These are phyloP conservation scores for Rhinoraja longicauda DNA, from an alignment of 2,797 vertebrate genomes.

Conservation along the genomic window DNA sequence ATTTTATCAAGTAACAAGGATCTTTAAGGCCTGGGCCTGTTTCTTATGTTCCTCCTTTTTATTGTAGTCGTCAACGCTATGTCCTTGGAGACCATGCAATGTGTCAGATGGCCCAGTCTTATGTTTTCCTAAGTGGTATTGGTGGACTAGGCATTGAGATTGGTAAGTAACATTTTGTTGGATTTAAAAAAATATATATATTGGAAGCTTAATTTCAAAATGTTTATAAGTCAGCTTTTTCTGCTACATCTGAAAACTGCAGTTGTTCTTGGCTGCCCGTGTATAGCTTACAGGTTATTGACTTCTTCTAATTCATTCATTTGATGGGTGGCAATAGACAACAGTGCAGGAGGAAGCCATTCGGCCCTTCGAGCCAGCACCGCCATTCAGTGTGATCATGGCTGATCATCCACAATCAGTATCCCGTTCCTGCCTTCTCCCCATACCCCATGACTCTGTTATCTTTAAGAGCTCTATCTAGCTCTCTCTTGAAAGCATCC, in stretches of 20 bases:
- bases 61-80: slow-evolving; percentile 84
- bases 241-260: neutral
- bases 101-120: slow-evolving; percentile 95
- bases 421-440: no score
- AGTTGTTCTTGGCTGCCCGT: neutral
- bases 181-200: neutral
- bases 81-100: slow-evolving; percentile 95
- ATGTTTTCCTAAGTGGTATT: slow-evolving; percentile 88
- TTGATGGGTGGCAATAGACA: no score
- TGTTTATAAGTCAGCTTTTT: neutral
- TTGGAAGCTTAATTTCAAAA: neutral
- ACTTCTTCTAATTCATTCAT: no score
- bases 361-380: no score
- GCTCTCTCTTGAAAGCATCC: no score
- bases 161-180: slow-evolving; percentile 59
- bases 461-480: no score
- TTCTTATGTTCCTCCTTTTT: slow-evolving; percentile 35
- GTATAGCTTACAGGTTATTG: neutral
- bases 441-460: no score
- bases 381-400: no score
- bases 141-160: slow-evolving; percentile 90
- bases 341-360: no score
- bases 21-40: no score
- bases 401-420: no score
- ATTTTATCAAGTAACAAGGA: no score